A percentile compares a stretch with the other conserved stretches of the same genome.
phyloP scores from a whole-genome alignment of 2,113 vertebrate genomes.

The Falco punctatus region DNA sequence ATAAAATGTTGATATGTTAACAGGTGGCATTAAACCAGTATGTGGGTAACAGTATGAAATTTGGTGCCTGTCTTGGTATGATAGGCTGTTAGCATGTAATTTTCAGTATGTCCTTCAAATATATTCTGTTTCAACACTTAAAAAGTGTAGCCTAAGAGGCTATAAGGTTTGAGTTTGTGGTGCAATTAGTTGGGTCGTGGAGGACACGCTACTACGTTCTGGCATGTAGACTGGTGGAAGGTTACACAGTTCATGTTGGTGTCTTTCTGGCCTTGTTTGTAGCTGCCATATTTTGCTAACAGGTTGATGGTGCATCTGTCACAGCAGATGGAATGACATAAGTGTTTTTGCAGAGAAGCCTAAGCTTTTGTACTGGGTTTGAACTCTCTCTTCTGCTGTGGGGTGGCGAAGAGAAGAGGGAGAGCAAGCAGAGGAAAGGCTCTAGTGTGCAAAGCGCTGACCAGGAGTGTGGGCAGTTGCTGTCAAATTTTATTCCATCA shows the following conservation, averaged over 20 bases:
- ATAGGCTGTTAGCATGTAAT: not conserved
- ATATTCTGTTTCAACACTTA: not conserved
- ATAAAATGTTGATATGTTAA: accelerated
- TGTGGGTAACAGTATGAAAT: not conserved
- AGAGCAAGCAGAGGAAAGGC: not conserved
- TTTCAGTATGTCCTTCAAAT: not conserved
- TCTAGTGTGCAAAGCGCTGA: accelerated
- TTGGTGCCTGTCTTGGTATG: not conserved
- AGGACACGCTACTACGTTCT: accelerated
- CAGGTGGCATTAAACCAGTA: not conserved
- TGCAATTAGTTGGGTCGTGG: not conserved
- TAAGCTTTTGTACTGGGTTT: not conserved
- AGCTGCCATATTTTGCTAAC: not conserved
- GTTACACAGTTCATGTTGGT: not conserved
- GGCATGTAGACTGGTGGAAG: not conserved
- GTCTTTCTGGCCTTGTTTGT: not conserved
- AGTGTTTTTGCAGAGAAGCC: not conserved
- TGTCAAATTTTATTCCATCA: not conserved
- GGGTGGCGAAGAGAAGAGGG: accelerated
- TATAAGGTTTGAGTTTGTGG: not conserved
- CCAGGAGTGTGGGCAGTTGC: accelerated
- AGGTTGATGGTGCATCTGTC: not conserved
- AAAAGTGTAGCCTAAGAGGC: not conserved
- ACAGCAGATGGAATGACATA: not conserved
- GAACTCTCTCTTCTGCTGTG: not conserved